Base-by-base conservation (phyloP, 2,888 invertebrate species). In the Dynastes maya region DNA sequence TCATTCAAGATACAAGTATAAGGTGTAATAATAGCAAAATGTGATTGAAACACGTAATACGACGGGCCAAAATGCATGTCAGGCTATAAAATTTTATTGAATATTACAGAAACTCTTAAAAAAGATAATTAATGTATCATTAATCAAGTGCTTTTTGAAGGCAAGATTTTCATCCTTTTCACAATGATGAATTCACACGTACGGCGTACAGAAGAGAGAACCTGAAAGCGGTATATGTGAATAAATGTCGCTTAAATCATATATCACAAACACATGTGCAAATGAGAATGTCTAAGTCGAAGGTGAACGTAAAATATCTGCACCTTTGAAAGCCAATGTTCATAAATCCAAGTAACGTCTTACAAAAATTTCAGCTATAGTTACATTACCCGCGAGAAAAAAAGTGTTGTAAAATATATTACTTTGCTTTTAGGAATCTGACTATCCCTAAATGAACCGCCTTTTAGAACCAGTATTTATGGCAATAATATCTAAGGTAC, bases 161-260 rank as follows among this genome's bases (percentile, higher is more conserved):
- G 71, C 70, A 53, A n/a, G 40, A 72, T 49, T 77, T 67, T 79
- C 70, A 68, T 40, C 49, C 64, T 78, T 76, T 72, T 37, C 63
- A 45, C 58, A 61, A 72, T 70, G 65, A 76, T 76, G 75, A 78
- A 78, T 78, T 58, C 72, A 76, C 68, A 76, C 53, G 6, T 45
- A 8, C 45, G n/a, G 16, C 53, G 53, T 53, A 16, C 53, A 16
- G 11, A 37, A 8, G 45, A 32, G 51, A 70, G 65, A 40, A 67
- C 55, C 68, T 32, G 68, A 67, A 53, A 53, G 53, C n/a, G 72
- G 78, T 72, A 72, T 16, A 53, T 16, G 53, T 82, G 81, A 80
- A 80, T 83, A 83, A 83, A 83, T 81, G 83, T 83, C 82, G 79
- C 80, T 81, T 83, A 83, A 83, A 83, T 83, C 83, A 83, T 83